Conservation (phyloP, 1,140 invertebrate genomes). For the Carposina sasakii region DNA sequence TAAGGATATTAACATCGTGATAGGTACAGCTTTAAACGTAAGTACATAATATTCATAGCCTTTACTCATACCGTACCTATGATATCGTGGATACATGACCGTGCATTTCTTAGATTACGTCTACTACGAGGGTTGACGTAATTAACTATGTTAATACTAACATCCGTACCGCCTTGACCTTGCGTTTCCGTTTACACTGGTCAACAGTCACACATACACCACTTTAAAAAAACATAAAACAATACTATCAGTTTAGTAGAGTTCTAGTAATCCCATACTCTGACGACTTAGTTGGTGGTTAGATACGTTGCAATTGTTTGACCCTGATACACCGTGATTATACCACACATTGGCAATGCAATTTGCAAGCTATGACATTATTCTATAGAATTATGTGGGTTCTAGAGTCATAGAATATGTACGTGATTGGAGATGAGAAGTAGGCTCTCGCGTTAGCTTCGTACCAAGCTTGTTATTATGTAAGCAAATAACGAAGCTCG, state of each 20-base stretch:
- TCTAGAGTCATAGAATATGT: slow-evolving; percentile 38
- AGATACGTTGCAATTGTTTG: slow-evolving; percentile 21
- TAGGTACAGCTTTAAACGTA: too few relatives aligned
- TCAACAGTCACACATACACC: too few relatives aligned
- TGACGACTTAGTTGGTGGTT: background rate
- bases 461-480: slow-evolving; percentile 38
- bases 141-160: slow-evolving; percentile 36
- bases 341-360: slow-evolving; percentile 15
- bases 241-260: background rate
- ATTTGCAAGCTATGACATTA: slow-evolving; percentile 18
- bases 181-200: slow-evolving; percentile 20
- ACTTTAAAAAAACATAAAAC: too few relatives aligned
- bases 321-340: slow-evolving; percentile 27
- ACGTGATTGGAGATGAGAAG: slow-evolving; percentile 55
- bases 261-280: background rate
- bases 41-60: too few relatives aligned
- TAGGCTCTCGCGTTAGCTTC: slow-evolving; percentile 44
- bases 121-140: slow-evolving; percentile 42
- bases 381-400: slow-evolving; percentile 51
- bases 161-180: slow-evolving; percentile 37
- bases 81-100: too few relatives aligned
- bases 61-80: too few relatives aligned
- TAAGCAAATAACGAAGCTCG: slow-evolving; percentile 57
- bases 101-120: slow-evolving; percentile 41
- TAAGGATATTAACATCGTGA: too few relatives aligned